Evolutionary conservation across 2,113 vertebrate genomes (phyloP), one percentile per base, ranked within the genome.

Genomic region (Phrynocephalus versicolor): DNA sequence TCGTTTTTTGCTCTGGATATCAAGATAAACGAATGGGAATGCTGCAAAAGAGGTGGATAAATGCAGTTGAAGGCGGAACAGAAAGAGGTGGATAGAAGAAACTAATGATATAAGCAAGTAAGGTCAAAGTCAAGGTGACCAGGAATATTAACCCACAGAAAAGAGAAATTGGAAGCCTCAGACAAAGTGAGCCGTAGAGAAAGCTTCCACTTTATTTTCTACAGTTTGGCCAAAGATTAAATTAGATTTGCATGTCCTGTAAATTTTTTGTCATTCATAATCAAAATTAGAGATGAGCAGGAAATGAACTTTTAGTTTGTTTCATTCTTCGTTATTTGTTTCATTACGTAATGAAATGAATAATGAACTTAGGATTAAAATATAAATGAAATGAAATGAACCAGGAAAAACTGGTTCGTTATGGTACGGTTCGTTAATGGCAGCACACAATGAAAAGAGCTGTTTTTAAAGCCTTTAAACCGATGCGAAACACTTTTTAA

Each of bases 81-180:
- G 82, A 89, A 83, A 62, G 23, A 30, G 6, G 18, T 13, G 13
- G 12, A 27, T 14, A 27, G n/a, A 12, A 35, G n/a, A 27, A 87
- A 51, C 45, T 83, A 83, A 70, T 41, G 70, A 35, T 14, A 84
- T 72, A 1, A 0, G 73, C 91, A 93, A 25, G 21, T 6, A 77
- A 91, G 60, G 84, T 94, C 92, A 85, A 81, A 33, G 81, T 85
- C 86, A 89, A 92, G 92, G 87, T 67, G 85, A 92, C 91, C 85
- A 89, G 73, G 88, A 89, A 76, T 51, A 55, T 89, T 90, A 80
- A 84, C 80, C 45, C 87, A 78, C 19, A 79, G 18, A 23, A 70
- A 88, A 81, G 85, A 91, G 60, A 92, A 90, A 94, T 35, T 62
- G 83, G 41, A 92, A 37, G 84, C 51, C 83, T 75, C 41, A 45